A percentile compares a stretch with the other conserved stretches of the same genome.
phyloP scores from a whole-genome alignment of 1,140 invertebrate species.

The Pomacea maculata region DNA sequence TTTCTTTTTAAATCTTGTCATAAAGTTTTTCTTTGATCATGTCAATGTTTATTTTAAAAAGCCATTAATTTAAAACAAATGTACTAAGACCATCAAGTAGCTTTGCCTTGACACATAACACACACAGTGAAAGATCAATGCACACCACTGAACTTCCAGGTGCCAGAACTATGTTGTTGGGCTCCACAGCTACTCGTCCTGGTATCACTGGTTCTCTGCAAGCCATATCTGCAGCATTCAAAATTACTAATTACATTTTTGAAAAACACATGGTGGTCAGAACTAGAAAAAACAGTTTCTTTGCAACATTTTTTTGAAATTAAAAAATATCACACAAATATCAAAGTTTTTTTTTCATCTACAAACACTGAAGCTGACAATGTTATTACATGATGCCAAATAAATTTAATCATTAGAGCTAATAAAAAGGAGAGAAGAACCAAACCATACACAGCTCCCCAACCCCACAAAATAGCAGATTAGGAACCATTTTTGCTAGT shows the following conservation, averaged over 20 bases:
- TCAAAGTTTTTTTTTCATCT: too few species aligned
- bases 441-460: background rate
- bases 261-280: too few species aligned
- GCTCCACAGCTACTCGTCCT: conserved; percentile 35
- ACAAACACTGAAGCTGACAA: too few species aligned
- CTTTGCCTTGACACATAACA: background rate
- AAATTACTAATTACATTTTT: too few species aligned
- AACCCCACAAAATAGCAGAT: too few species aligned
- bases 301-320: too few species aligned
- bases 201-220: conserved; percentile 31
- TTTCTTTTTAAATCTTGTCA: background rate
- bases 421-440: background rate
- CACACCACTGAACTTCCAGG: conserved; percentile 33
- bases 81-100: background rate
- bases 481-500: too few species aligned
- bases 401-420: background rate
- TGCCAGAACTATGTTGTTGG: conserved; percentile 37
- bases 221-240: conserved; percentile 30
- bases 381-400: too few species aligned
- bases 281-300: too few species aligned
- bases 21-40: background rate
- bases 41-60: background rate
- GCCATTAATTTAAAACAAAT: background rate
- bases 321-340: too few species aligned
- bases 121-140: background rate